Base-by-base conservation (phyloP, 2,113 vertebrate species). In the Anguilla japonica region DNA sequence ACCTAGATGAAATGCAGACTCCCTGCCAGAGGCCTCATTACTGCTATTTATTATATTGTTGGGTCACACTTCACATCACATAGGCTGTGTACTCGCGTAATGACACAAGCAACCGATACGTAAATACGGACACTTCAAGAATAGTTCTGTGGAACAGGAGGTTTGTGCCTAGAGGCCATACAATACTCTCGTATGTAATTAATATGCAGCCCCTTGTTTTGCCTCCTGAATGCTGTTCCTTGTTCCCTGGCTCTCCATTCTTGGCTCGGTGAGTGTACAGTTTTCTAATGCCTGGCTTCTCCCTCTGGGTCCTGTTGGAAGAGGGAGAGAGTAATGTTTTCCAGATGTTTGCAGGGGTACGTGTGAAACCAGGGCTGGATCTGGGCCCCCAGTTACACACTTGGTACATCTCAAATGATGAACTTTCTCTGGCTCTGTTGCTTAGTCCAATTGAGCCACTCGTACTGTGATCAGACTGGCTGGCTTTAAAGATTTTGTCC, bases 331-430 rank as follows among this genome's bases (percentile, higher is more conserved):
- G 75, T 85, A 50, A 85, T 16, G 22, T 2, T 50, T 75, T 85
- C 84, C 84, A 85, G 84, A 85, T 53, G 75, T 71, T 29, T 81
- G 40, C 20, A 14, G 34, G 84, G 41, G 18, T 78, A 71, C 56
- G 78, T 79, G 71, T 43, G 22, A 43, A 57, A 79, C 43, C 16
- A 15, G 7, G 71, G 46, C 84, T n/a, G 43, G 43, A 22, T 85
- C 41, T 20, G n/a, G 78, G 41, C 75, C 84, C 0, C n/a, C 41
- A 39, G 43, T 79, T 84, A 18, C 84, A 56, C 43, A 6, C 67
- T 40, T 43, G 14, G 18, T 56, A 29, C 13, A 53, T 53, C 53
- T 63, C 29, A 83, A 29, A 40, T 18, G 82, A 82, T 82, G n/a
- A 53, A 5, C 26, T 50, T 82, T 82, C 43, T 46, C 5, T 46